Evolutionary conservation across 2,888 invertebrate species (phyloP).

Genomic region (Athalia rosae): DNA sequence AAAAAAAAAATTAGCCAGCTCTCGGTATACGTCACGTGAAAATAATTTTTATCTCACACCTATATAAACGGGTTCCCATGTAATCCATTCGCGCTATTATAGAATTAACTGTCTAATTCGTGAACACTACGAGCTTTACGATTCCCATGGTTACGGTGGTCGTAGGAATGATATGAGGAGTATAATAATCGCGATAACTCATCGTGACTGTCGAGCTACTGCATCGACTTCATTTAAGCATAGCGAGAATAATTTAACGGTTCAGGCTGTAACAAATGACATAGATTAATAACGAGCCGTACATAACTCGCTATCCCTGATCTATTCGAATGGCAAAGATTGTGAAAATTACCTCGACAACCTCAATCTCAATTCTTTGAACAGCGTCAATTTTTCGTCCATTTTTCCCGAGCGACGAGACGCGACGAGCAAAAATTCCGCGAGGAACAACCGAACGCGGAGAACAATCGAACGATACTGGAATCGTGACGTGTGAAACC

Average conservation of each 20-base stretch:
- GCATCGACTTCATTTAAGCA: neutral
- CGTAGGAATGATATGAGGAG: no score
- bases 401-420: neutral
- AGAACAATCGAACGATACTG: conserved; percentile 14
- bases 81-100: no score
- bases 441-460: neutral
- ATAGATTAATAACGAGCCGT: conserved; percentile 26
- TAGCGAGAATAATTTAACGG: conserved; percentile 24
- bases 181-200: no score
- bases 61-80: no score
- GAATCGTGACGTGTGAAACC: conserved; percentile 2
- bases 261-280: conserved; percentile 18
- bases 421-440: neutral
- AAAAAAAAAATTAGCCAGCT: no score
- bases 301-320: conserved; percentile 3
- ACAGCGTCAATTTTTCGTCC: conserved; percentile 40
- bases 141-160: no score
- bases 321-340: neutral
- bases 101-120: no score
- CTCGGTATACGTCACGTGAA: no score
- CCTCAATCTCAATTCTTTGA: conserved; percentile 33
- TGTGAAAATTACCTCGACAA: conserved; percentile 25
- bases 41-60: no score
- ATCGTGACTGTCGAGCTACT: no score
- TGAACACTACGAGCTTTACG: no score